Base-by-base conservation (phyloP, 2,113 vertebrate species). In the Caretta caretta region DNA sequence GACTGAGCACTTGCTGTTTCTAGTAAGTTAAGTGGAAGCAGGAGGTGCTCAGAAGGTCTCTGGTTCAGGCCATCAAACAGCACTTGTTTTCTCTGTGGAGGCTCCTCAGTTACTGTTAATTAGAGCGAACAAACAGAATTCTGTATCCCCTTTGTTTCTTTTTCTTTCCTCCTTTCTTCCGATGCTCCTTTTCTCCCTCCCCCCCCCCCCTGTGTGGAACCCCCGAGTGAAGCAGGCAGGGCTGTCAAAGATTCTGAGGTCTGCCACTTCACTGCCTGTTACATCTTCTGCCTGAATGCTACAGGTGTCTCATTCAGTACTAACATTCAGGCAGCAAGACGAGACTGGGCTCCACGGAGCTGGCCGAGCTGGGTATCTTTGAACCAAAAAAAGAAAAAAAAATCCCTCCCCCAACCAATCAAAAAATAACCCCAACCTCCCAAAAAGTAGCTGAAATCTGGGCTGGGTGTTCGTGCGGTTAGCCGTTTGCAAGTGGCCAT, bases 401-500 rank as follows among this genome's bases (percentile, higher is more conserved):
- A 24, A 3, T 54, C 10, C 20, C 76, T 22, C 78, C 80, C 76
- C 80, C 54, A 62, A 80, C 50, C 89, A 92, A 35, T 5, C 14
- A 35, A 86, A 65, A 87, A 42, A 13, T 49, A 51, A 56, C 24
- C 90, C 87, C 92, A 76, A 6, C 86, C 65, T 96, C 97, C 90
- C 92, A 91, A 89, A 98, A 94, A 93, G 76, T 97, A 96, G 92
- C 97, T 98, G 98, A 98, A 98, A 98, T 99, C 98, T 98, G 98
- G 99, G 99, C 98, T 98, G 98, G 98, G 98, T 98, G 98, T 99
- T 99, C 97, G 98, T 99, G 99, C 99, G 99, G 99, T 99, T 99
- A 99, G 99, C 98, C 97, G 98, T 98, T 98, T 98, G 98, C 98
- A 98, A 98, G 99, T 98, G 98, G 98, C 99, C 99, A 99, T 99